Evolutionary conservation across 2,797 vertebrate genomes (phyloP), one percentile per base, ranked within the genome.

Genomic region (Lacerta viridis): DNA sequence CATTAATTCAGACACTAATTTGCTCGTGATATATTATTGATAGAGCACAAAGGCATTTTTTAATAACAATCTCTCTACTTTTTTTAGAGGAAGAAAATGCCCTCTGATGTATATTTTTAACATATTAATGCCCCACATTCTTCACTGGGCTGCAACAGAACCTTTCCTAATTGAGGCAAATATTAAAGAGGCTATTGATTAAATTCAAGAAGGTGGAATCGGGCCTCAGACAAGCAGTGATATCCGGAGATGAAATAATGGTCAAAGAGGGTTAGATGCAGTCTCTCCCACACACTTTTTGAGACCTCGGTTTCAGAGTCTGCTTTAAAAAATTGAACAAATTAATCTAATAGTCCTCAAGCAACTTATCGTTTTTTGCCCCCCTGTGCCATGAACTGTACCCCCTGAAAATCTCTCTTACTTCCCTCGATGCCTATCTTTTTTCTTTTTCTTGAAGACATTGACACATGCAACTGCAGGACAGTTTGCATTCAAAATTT

Each of bases 1-100:
- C 92, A 96, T 95, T 96, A 96, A 96, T 94, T 96, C 85, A 89
- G 90, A 93, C 85, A 92, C 75, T 96, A 96, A 96, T 96, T 96
- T 96, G 33, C 64, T 90, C 8, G 0, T 92, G 88, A 94, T 95
- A 50, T 95, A 96, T 94, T 93, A 95, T 18, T 93, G 89, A 93
- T 92, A 89, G 46, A 80, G 29, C 0, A 93, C 75, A 92, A 93
- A 90, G 85, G n/a, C 41, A 75, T 94, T 96, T 90, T 46, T 95
- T 95, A 93, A 84, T 92, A 90, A 84, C 27, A 80, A 93, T 64
- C 5, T 90, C 39, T 33, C 33, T 80, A 4, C 25, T 79, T n/a
- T 80, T 68, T 78, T 29, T 39, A 59, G 50, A 59, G 55, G 17
- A 92, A 87, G 90, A 84, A 43, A 43, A 3, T 29, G 64, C 13